These are phyloP conservation scores for Andrena camellia DNA, from an alignment of 2,888 invertebrate species.

Conservation along the genomic window DNA sequence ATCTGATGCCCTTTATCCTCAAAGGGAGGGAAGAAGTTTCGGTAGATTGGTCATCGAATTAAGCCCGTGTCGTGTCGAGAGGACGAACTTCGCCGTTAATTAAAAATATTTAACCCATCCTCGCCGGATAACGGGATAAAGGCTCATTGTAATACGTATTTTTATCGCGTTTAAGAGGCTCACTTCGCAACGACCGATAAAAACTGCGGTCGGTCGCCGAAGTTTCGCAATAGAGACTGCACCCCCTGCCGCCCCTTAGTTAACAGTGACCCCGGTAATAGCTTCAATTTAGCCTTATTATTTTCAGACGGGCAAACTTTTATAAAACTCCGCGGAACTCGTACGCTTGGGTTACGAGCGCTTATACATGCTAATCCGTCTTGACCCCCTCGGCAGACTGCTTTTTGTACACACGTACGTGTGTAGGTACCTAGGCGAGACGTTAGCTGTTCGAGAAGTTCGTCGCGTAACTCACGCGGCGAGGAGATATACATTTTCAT, in stretches of 20 bases:
- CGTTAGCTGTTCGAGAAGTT: not conserved
- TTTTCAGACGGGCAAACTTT: slow-evolving; percentile 65
- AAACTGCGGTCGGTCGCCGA: slow-evolving; percentile 52
- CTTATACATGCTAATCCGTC: slow-evolving; percentile 59
- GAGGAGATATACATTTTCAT: slow-evolving; percentile 29
- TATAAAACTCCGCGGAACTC: slow-evolving; percentile 57
- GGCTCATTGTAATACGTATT: slow-evolving; percentile 42
- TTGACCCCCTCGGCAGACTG: slow-evolving; percentile 13
- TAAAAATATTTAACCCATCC: slow-evolving; percentile 62
- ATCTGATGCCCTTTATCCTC: not conserved
- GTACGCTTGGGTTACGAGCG: slow-evolving; percentile 38
- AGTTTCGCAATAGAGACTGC: slow-evolving; percentile 66
- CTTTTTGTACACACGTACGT: slow-evolving; percentile 19
- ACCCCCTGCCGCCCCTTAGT: slow-evolving; percentile 42
- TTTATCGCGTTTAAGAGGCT: slow-evolving; percentile 53
- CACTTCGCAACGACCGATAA: slow-evolving; percentile 51
- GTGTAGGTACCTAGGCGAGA: not conserved
- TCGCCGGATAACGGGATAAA: slow-evolving; percentile 29
- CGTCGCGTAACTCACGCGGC: not conserved
- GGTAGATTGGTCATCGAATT: slow-evolving; percentile 26
- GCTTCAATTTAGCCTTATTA: slow-evolving; percentile 74
- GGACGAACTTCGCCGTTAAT: slow-evolving; percentile 50
- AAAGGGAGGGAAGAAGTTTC: not conserved
- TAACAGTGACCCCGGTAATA: slow-evolving; percentile 67
- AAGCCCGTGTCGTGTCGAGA: not conserved